Evolutionary conservation across 92 coral and sea anemone genomes (phyloP).

Genomic region (Anthopleura xanthogrammica): DNA sequence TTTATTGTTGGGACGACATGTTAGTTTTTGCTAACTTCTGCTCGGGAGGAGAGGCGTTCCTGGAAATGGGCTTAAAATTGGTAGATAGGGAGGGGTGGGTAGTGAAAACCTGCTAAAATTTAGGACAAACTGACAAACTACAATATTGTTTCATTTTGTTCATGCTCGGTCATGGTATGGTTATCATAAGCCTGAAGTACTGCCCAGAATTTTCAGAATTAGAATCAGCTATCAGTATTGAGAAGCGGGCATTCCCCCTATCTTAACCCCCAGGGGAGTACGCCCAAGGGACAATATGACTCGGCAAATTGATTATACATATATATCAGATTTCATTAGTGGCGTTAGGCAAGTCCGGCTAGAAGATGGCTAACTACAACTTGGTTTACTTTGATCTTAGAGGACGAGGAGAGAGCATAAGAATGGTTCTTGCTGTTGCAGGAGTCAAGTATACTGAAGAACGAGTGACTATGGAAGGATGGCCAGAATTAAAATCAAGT

Average conservation of each 20-base stretch:
- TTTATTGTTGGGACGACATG: slow-evolving; percentile 20
- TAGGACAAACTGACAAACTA: too few species aligned
- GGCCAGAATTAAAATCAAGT: slow-evolving; percentile 52
- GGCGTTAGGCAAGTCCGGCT: not conserved
- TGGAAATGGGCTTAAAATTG: not conserved
- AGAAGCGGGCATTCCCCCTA: too few species aligned
- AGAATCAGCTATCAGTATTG: too few species aligned
- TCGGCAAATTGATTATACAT: not conserved
- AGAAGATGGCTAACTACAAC: slow-evolving; percentile 8
- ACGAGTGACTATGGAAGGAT: slow-evolving; percentile 11
- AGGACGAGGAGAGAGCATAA: slow-evolving; percentile 9
- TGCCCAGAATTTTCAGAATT: too few species aligned
- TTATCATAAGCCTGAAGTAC: too few species aligned
- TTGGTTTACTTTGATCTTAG: slow-evolving; percentile 8
- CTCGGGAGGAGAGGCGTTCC: slow-evolving; percentile 13
- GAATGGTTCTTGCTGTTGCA: slow-evolving; percentile 2
- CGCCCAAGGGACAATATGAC: not conserved
- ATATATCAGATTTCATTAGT: not conserved
- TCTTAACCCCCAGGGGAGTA: too few species aligned
- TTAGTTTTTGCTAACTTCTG: slow-evolving; percentile 15
- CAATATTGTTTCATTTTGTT: too few species aligned
- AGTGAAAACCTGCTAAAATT: not conserved
- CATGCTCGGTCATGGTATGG: too few species aligned
- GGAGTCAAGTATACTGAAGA: slow-evolving; percentile 6
- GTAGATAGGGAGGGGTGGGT: not conserved